Conservation (phyloP, 1,140 invertebrate genomes). For the Ruditapes philippinarum region DNA sequence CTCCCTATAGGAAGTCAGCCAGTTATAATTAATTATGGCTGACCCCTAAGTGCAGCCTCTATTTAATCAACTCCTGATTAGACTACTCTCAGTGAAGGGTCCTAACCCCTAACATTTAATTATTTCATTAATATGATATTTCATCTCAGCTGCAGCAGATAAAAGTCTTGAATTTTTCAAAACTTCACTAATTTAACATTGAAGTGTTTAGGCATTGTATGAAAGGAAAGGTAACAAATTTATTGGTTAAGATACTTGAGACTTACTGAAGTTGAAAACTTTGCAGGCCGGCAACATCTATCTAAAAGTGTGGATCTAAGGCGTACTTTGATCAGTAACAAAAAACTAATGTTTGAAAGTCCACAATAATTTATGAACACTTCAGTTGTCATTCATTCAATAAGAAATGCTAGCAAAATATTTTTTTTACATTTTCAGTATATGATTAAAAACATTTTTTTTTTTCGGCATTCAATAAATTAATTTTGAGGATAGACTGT, state of each 20-base stretch:
- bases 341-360: too few species aligned
- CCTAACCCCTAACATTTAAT: conserved; percentile 41
- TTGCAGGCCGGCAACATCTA: conserved; percentile 15
- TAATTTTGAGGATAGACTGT: conserved; percentile 33
- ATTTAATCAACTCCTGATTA: conserved; percentile 57
- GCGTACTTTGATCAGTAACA: background rate
- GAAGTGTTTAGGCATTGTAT: background rate
- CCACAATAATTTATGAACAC: too few species aligned
- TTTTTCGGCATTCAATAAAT: too few species aligned
- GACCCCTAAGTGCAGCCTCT: conserved; percentile 17
- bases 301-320: background rate
- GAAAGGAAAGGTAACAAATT: conserved; percentile 25
- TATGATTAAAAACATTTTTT: background rate
- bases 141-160: conserved; percentile 1
- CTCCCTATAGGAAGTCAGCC: conserved; percentile 4
- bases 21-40: conserved; percentile 49
- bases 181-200: conserved; percentile 11
- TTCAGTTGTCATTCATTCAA: too few species aligned
- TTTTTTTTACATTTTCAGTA: background rate
- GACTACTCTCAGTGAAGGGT: conserved; percentile 37
- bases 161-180: background rate
- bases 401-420: background rate
- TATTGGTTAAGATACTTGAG: conserved; percentile 21
- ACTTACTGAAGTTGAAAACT: background rate
- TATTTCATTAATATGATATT: conserved; percentile 50